Percentiles rank a stretch among this genome's conserved stretches.
phyloP scores from a whole-genome alignment of 2,888 invertebrate species.

The Papilio demoleus region DNA sequence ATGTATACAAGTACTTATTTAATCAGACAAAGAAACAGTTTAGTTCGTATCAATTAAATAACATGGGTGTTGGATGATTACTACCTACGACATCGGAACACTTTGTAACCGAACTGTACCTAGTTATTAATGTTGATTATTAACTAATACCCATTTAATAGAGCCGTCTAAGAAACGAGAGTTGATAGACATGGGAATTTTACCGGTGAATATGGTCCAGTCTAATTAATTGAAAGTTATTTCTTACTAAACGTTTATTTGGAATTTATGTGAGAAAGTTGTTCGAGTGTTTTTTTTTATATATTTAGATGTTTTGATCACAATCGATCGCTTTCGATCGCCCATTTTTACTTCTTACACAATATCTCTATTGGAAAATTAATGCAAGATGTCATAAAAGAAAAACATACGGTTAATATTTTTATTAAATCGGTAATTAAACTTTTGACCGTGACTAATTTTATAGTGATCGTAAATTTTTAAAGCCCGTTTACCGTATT shows the following conservation, averaged over 20 bases:
- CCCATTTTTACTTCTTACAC: no score
- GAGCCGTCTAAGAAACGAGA: slow-evolving; percentile 47
- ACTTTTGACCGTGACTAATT: slow-evolving; percentile 28
- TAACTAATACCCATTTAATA: slow-evolving; percentile 52
- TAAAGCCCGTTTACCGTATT: neutral
- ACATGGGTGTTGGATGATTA: slow-evolving; percentile 43
- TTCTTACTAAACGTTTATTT: slow-evolving; percentile 9
- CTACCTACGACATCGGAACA: slow-evolving; percentile 47
- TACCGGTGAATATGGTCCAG: slow-evolving; percentile 28
- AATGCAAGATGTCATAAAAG: no score
- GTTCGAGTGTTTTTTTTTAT: neutral
- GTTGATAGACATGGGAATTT: slow-evolving; percentile 53
- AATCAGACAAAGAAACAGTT: slow-evolving; percentile 30
- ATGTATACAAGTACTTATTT: neutral
- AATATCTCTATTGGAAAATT: no score
- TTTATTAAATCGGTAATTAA: slow-evolving; percentile 7
- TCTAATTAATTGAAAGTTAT: slow-evolving; percentile 41
- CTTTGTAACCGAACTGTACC: slow-evolving; percentile 54
- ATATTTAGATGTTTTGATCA: neutral
- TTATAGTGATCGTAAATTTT: slow-evolving; percentile 29
- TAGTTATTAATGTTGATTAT: slow-evolving; percentile 53
- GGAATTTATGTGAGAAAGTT: slow-evolving; percentile 29
- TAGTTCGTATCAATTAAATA: slow-evolving; percentile 29
- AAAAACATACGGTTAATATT: no score
- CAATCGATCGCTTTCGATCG: no score